Conservation (phyloP, 2,113 vertebrate genomes). For the Pithys albifrons region DNA sequence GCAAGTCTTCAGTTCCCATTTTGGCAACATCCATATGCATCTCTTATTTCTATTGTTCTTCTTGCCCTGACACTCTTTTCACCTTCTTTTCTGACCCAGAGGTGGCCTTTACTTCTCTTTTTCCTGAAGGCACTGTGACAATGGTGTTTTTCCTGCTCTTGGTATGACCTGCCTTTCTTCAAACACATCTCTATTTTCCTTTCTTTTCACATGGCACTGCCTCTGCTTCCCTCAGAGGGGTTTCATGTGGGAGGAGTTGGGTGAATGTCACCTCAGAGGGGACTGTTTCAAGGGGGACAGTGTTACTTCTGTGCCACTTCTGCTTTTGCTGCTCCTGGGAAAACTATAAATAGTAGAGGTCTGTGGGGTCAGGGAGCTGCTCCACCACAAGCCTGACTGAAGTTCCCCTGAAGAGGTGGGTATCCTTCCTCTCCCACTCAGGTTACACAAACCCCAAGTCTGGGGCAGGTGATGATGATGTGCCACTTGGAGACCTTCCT, state of each 20-base stretch:
- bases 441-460: too few relatives aligned
- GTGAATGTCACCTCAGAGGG: background rate
- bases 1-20: background rate
- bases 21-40: background rate
- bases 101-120: background rate
- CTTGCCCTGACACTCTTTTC: background rate
- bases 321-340: background rate
- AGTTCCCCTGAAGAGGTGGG: accelerated
- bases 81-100: background rate
- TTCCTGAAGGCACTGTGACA: background rate
- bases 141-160: background rate
- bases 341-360: background rate
- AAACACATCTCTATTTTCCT: accelerated
- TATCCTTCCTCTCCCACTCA: background rate
- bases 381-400: background rate
- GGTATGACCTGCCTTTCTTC: background rate
- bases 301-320: background rate
- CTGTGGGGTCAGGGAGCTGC: background rate
- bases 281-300: background rate
- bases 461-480: too few relatives aligned
- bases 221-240: accelerated
- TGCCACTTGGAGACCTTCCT: background rate
- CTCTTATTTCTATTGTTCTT: background rate
- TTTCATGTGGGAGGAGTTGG: background rate
- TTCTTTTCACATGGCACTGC: background rate